A percentile compares a stretch with the other conserved stretches of the same genome.
Conservation (phyloP, 2,888 invertebrate genomes). For the Habroteleia sp. region DNA sequence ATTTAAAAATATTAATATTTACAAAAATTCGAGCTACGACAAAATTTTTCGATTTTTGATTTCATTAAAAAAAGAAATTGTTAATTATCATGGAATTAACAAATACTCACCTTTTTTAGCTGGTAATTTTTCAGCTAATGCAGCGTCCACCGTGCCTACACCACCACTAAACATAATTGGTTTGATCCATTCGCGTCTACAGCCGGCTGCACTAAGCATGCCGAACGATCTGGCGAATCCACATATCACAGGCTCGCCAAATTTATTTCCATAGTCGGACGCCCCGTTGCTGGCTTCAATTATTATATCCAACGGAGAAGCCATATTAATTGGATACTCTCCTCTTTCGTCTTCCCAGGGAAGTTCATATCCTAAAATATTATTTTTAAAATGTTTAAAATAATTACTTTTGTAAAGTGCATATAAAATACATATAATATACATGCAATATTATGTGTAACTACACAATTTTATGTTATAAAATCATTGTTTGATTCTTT, state of each 20-base stretch:
- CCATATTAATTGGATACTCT: constrained; percentile 93
- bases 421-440: no score
- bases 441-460: no score
- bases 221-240: constrained; percentile 97
- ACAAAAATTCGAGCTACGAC: no score
- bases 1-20: no score
- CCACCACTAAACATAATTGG: constrained; percentile 99
- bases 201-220: constrained; percentile 84
- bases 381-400: constrained; percentile 5
- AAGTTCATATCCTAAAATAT: constrained; percentile 86
- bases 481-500: no score
- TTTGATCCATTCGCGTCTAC: constrained; percentile 96
- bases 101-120: constrained; percentile 85
- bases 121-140: constrained; percentile 89
- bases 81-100: no score
- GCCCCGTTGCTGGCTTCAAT: constrained; percentile 99
- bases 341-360: constrained; percentile 90
- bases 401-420: neutral
- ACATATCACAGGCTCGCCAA: constrained; percentile 96
- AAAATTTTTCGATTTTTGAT: no score
- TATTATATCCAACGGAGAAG: constrained; percentile 92
- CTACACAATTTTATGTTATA: no score
- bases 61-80: no score
- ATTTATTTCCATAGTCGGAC: constrained; percentile 99
- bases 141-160: constrained; percentile 93